Evolutionary conservation across 2,888 invertebrate genomes (phyloP).

Genomic region (Serrognathus titanus): DNA sequence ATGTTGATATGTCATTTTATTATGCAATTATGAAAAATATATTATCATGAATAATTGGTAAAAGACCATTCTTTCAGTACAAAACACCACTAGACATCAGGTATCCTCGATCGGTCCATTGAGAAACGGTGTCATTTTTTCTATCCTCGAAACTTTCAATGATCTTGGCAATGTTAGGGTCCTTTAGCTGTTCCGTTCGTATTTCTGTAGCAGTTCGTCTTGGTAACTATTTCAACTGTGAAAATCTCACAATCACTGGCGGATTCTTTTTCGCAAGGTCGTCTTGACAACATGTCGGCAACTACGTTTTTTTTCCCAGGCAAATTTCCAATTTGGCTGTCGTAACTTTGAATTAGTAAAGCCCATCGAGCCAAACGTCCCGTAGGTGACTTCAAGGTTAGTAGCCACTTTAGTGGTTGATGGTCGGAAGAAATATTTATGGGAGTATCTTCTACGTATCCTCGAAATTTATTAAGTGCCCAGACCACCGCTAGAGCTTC

Average conservation of each 20-base stretch:
- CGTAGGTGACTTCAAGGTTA: too few relatives aligned
- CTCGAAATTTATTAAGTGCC: conserved; percentile 42
- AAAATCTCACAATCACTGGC: conserved; percentile 1
- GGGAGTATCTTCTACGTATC: conserved; percentile 41
- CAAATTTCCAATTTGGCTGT: too few relatives aligned
- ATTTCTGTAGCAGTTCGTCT: conserved; percentile 7
- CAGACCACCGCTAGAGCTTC: conserved; percentile 33
- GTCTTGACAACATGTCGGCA: too few relatives aligned
- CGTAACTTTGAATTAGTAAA: too few relatives aligned
- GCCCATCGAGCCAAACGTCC: too few relatives aligned
- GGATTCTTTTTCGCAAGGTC: too few relatives aligned
- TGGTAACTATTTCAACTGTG: conserved; percentile 14
- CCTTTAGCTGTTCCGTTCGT: conserved; percentile 22
- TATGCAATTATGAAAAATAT: too few relatives aligned
- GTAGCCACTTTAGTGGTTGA: conserved; percentile 48
- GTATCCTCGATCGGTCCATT: conserved; percentile 19
- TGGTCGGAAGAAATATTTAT: conserved; percentile 47
- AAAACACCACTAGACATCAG: conserved; percentile 19
- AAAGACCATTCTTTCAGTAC: too few relatives aligned
- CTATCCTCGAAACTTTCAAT: conserved; percentile 19
- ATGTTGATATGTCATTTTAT: too few relatives aligned
- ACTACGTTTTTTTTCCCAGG: too few relatives aligned
- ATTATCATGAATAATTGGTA: too few relatives aligned
- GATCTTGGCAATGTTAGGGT: too few relatives aligned
- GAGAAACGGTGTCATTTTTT: conserved; percentile 3